These are phyloP conservation scores for Poeciliopsis presidionis DNA, from an alignment of 2,797 vertebrate genomes.

Conservation along the genomic window DNA sequence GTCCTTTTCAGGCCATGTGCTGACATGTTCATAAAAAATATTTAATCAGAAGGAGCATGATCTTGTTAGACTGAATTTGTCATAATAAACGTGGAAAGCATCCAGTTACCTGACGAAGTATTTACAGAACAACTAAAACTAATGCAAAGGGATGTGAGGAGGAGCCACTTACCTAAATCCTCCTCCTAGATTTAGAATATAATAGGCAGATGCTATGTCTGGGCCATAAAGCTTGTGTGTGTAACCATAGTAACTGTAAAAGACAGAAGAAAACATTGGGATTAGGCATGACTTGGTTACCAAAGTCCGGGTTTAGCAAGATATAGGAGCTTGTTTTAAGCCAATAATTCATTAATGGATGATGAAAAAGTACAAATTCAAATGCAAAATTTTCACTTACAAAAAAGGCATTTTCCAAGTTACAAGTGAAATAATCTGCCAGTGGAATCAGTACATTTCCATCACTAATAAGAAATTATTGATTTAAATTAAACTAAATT, in stretches of 20 bases:
- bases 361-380: too few relatives aligned
- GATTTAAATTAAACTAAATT: too few relatives aligned
- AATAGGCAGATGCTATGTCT: slow-evolving; percentile 76
- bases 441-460: too few relatives aligned
- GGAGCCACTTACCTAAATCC: slow-evolving; percentile 80
- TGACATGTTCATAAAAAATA: not conserved
- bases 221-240: slow-evolving; percentile 63
- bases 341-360: too few relatives aligned
- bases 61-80: not conserved
- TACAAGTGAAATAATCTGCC: too few relatives aligned
- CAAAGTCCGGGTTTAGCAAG: not conserved
- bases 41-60: not conserved
- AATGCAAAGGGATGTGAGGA: not conserved
- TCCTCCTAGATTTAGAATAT: slow-evolving; percentile 79
- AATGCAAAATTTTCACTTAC: too few relatives aligned
- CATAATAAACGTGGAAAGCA: not conserved
- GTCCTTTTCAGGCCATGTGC: not conserved
- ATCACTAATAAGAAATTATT: too few relatives aligned
- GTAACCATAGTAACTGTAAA: slow-evolving; percentile 72
- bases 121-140: not conserved
- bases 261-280: not conserved
- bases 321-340: too few relatives aligned
- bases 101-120: not conserved
- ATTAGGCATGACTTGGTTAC: not conserved
- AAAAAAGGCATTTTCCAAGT: too few relatives aligned